These are phyloP conservation scores for Aplysia californica DNA, from an alignment of 1,140 invertebrate species.

Conservation along the genomic window DNA sequence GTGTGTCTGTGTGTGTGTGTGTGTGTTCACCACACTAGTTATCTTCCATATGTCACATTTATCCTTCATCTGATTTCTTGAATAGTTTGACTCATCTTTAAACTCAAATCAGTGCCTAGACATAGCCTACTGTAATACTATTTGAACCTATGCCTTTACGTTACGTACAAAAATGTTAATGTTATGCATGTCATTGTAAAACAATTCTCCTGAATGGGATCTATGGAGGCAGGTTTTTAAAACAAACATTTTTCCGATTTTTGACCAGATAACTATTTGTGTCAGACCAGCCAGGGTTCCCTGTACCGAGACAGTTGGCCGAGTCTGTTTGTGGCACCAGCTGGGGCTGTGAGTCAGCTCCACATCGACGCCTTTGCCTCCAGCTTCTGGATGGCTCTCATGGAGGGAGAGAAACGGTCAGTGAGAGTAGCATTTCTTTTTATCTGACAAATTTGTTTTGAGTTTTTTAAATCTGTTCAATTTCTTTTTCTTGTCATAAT, in stretches of 20 bases:
- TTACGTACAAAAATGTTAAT: not conserved
- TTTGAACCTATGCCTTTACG: not conserved
- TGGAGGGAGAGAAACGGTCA: constrained; percentile 58
- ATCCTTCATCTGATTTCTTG: no score
- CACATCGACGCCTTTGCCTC: constrained; percentile 63
- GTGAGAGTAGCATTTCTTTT: not conserved
- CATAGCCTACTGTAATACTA: not conserved
- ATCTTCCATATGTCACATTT: no score
- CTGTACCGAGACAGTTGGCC: constrained; percentile 63
- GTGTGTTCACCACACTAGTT: no score
- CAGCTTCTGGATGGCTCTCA: constrained; percentile 63
- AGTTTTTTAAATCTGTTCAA: not conserved
- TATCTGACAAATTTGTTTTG: not conserved
- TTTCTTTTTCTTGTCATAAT: not conserved
- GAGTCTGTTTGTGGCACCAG: constrained; percentile 60
- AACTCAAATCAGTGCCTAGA: not conserved
- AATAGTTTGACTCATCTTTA: not conserved
- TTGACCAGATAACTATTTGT: constrained; percentile 51
- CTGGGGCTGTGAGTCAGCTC: constrained; percentile 48
- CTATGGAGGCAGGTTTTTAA: not conserved
- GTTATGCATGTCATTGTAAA: not conserved
- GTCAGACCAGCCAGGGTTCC: constrained; percentile 37
- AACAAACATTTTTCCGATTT: not conserved
- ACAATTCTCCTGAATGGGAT: not conserved
- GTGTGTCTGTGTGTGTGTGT: no score